Percentiles rank a stretch among this genome's conserved stretches.
Evolutionary conservation across 2,888 invertebrate species (phyloP).

Genomic region (Eupithecia subfuscata): DNA sequence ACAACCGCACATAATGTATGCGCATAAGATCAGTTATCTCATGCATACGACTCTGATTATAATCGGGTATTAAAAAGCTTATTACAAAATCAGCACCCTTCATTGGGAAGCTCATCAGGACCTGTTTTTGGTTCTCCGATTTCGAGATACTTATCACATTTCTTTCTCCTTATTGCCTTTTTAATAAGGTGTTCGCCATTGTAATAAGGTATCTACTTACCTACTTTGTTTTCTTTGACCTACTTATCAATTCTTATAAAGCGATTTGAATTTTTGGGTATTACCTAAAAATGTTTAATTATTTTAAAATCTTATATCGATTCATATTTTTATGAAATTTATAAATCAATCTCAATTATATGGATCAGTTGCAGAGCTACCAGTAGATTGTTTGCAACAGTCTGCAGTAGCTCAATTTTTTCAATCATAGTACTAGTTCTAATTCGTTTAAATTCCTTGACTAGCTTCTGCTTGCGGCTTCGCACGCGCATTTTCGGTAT

Average conservation of each 20-base stretch:
- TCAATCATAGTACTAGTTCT: no score
- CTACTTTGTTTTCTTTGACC: slow-evolving; percentile 1
- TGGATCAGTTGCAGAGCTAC: no score
- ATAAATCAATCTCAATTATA: no score
- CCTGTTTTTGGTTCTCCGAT: slow-evolving; percentile 41
- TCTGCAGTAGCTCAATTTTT: no score
- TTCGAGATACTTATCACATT: slow-evolving; percentile 34
- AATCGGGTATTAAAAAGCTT: slow-evolving; percentile 47
- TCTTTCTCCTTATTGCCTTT: slow-evolving; percentile 21
- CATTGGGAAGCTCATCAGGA: slow-evolving; percentile 39
- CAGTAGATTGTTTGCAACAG: no score
- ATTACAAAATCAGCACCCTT: slow-evolving; percentile 50
- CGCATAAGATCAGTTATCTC: slow-evolving; percentile 61
- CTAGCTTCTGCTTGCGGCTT: no score
- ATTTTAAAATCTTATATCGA: no score
- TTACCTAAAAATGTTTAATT: no score
- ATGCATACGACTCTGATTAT: slow-evolving; percentile 43
- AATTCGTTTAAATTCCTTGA: no score
- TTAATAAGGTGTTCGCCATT: slow-evolving; percentile 13
- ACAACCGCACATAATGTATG: slow-evolving; percentile 61
- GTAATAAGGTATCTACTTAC: background rate
- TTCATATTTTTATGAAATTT: no score
- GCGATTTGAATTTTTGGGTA: background rate
- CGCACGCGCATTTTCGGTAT: no score
- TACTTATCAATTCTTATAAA: background rate